Evolutionary conservation across 2,888 invertebrate species (phyloP).

Genomic region (Mechanitis mazaeus): DNA sequence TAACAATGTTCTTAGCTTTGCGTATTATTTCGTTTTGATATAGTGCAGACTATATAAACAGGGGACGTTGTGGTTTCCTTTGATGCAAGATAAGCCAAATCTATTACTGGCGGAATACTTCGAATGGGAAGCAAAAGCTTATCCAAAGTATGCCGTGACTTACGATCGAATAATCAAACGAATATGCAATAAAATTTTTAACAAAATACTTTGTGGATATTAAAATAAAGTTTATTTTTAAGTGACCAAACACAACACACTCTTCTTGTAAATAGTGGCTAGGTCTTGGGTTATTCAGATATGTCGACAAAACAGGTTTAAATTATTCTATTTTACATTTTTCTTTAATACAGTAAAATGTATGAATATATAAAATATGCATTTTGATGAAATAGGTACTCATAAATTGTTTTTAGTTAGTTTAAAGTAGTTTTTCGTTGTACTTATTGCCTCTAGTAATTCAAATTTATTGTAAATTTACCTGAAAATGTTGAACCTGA

Average conservation of each 20-base stretch:
- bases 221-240: constrained; percentile 9
- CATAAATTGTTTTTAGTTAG: too few species aligned
- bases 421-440: too few species aligned
- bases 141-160: constrained; percentile 33
- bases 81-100: constrained; percentile 45
- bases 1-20: too few species aligned
- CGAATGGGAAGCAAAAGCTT: constrained; percentile 32
- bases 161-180: constrained; percentile 34
- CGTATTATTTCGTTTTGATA: background rate
- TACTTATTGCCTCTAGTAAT: too few species aligned
- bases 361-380: too few species aligned
- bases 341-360: background rate
- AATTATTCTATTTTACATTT: constrained; percentile 16
- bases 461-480: too few species aligned
- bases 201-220: constrained; percentile 11
- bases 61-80: constrained; percentile 36
- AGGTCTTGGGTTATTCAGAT: constrained; percentile 27
- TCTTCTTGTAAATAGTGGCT: constrained; percentile 27
- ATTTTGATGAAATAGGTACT: too few species aligned
- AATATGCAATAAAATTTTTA: constrained; percentile 17
- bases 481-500: too few species aligned
- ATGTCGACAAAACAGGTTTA: constrained; percentile 25
- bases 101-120: constrained; percentile 40
- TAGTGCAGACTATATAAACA: constrained; percentile 12
- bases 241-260: background rate